Conservation (phyloP, 2,888 invertebrate species). For the Emmelina monodactyla region DNA sequence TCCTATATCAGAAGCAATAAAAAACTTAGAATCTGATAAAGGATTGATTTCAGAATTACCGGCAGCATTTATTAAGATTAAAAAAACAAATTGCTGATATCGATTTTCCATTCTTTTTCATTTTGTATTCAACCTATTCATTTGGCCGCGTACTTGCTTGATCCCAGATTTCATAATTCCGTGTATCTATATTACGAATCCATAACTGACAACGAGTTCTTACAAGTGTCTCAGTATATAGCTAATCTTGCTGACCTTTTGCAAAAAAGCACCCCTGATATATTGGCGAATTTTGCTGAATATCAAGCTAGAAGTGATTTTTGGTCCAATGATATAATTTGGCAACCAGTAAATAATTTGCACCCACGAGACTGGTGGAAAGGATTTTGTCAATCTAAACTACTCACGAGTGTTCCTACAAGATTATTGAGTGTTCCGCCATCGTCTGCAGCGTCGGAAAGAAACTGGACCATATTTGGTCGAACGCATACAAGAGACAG, state of each 20-base stretch:
- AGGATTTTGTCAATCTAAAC: constrained; percentile 7
- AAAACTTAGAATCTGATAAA: constrained; percentile 8
- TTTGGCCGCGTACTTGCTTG: constrained; percentile 6
- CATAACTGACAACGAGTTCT: constrained; percentile 3
- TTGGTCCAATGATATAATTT: constrained; percentile 4
- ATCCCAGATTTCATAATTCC: constrained; percentile 6
- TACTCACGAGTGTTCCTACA: background rate
- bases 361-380: constrained; percentile 10
- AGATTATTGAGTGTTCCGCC: background rate
- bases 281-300: constrained; percentile 7
- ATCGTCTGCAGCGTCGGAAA: background rate
- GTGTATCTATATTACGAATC: constrained; percentile 3
- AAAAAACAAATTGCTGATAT: constrained; percentile 1
- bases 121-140: too few species aligned
- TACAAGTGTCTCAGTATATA: constrained; percentile 7
- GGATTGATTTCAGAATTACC: constrained; percentile 3
- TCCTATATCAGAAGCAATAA: constrained; percentile 7
- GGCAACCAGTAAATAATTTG: constrained; percentile 8
- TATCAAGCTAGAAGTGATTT: constrained; percentile 7
- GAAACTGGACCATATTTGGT: background rate
- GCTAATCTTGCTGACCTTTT: constrained; percentile 8
- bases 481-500: background rate
- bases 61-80: constrained; percentile 1
- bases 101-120: too few species aligned
- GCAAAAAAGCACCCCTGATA: constrained; percentile 4